phyloP scores from a whole-genome alignment of 2,113 vertebrate species.

The Pungitius pungitius region DNA sequence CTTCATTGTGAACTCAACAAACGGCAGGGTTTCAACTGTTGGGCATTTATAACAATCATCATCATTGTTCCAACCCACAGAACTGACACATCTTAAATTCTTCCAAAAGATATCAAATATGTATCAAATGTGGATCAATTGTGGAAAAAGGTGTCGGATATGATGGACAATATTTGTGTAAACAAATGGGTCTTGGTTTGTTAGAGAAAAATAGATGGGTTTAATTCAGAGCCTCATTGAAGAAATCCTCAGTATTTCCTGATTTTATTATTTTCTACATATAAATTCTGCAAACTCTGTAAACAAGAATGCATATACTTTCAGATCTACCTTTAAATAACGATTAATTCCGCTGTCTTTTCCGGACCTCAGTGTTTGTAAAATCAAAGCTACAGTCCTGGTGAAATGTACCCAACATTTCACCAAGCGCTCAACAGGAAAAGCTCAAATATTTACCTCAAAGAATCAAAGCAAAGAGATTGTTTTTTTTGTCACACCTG shows the following conservation, averaged over 20 bases:
- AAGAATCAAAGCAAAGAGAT: constrained; percentile 49
- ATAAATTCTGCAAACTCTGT: neutral
- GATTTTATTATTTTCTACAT: neutral
- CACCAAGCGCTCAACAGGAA: constrained; percentile 17
- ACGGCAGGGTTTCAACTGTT: neutral
- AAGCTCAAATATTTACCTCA: constrained; percentile 41
- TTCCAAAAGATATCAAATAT: neutral
- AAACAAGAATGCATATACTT: neutral
- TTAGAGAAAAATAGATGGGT: neutral
- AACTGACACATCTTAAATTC: neutral
- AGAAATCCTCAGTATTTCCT: too few relatives aligned
- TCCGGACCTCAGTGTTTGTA: neutral
- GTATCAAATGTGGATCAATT: neutral
- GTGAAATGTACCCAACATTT: constrained; percentile 10
- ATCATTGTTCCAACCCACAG: neutral
- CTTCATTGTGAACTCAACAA: neutral
- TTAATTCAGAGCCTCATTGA: neutral
- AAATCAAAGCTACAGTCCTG: constrained; percentile 5
- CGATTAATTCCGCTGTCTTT: too few relatives aligned
- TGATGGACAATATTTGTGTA: neutral
- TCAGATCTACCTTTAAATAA: too few relatives aligned
- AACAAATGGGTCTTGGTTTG: neutral
- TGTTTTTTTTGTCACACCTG: constrained; percentile 27
- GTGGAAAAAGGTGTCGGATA: neutral
- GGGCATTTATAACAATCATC: neutral